Percentiles rank a stretch among this genome's conserved stretches.
These are phyloP conservation scores for Xenentodon cancila DNA, from an alignment of 2,797 vertebrate species.

Conservation along the genomic window DNA sequence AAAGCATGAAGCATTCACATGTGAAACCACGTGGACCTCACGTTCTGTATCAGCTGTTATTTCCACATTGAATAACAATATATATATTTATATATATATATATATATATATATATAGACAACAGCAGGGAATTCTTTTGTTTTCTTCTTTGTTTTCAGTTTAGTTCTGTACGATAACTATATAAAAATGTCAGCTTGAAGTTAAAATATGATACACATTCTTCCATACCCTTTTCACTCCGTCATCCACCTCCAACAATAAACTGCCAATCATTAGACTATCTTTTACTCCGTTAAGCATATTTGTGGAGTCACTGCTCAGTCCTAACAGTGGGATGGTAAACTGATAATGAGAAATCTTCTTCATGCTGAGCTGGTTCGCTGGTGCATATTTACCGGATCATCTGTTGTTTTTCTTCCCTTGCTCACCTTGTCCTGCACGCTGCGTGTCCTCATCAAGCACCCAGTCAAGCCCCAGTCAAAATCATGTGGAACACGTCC, in stretches of 20 bases:
- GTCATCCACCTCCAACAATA: neutral
- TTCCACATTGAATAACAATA: neutral
- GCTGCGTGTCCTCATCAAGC: conserved; percentile 74
- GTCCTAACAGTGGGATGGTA: conserved; percentile 44
- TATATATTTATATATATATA: no score
- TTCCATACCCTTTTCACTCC: conserved; percentile 5
- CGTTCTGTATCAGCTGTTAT: neutral
- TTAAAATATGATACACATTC: conserved; percentile 1
- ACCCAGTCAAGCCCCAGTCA: conserved; percentile 93
- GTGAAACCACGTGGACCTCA: neutral
- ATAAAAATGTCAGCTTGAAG: conserved; percentile 5
- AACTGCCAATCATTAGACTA: conserved; percentile 7
- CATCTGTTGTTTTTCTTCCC: conserved; percentile 42
- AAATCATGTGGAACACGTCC: conserved; percentile 95
- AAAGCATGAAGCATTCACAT: neutral
- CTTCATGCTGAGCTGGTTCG: conserved; percentile 56
- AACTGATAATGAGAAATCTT: conserved; percentile 64
- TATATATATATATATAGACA: no score
- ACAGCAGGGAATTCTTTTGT: no score
- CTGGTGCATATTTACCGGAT: conserved; percentile 50
- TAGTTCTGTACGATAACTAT: no score
- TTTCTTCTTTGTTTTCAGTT: no score
- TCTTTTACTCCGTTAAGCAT: conserved; percentile 29
- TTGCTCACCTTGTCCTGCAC: conserved; percentile 6
- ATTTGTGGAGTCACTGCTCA: conserved; percentile 31